phyloP scores from a whole-genome alignment of 1,140 invertebrate species.

The Eupristina koningsbergeri region DNA sequence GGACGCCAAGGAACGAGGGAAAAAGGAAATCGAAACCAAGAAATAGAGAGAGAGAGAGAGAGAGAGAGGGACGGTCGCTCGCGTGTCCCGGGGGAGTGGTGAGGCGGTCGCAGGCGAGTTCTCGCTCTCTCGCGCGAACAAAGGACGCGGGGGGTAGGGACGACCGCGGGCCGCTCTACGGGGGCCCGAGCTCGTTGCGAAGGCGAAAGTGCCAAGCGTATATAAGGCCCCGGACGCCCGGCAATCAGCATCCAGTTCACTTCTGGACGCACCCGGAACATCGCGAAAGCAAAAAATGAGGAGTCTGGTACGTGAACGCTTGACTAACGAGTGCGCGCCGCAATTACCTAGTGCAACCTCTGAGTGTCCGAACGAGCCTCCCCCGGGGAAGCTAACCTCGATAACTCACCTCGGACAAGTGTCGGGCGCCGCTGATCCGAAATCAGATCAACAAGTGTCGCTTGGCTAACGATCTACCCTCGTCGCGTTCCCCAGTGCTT shows the following conservation, averaged over 20 bases:
- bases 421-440: background rate
- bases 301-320: constrained; percentile 68
- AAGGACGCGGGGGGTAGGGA: constrained; percentile 66
- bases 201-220: constrained; percentile 74
- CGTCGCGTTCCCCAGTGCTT: background rate
- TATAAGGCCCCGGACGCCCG: constrained; percentile 76
- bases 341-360: constrained; percentile 1
- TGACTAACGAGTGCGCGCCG: background rate
- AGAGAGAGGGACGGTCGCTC: background rate
- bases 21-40: constrained; percentile 49
- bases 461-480: background rate
- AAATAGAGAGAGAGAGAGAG: constrained; percentile 23
- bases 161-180: constrained; percentile 29
- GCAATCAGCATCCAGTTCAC: constrained; percentile 81
- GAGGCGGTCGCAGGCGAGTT: constrained; percentile 49
- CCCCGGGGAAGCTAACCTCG: no score
- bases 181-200: constrained; percentile 63
- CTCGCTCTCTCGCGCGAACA: constrained; percentile 52
- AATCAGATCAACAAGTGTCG: background rate
- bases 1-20: constrained; percentile 39
- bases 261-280: constrained; percentile 78
- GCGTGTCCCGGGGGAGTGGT: constrained; percentile 47
- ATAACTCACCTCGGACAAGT: background rate
- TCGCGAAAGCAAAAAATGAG: constrained; percentile 71
- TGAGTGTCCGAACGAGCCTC: background rate